A percentile compares a stretch with the other conserved stretches of the same genome.
Evolutionary conservation across 2,888 invertebrate species (phyloP).

Genomic region (Diploptera punctata): DNA sequence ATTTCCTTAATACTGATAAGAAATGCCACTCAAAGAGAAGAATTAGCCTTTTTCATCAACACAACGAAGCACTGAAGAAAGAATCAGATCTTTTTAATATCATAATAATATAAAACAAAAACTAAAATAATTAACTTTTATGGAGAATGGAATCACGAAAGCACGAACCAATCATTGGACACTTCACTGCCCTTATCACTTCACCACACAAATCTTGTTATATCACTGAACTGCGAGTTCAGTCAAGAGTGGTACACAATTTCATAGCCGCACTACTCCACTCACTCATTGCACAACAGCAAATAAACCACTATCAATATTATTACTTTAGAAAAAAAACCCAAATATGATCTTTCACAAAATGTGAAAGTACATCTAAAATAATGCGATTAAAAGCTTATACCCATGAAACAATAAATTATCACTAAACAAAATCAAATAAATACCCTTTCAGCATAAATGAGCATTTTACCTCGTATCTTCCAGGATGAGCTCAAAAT

Average conservation of each 20-base stretch:
- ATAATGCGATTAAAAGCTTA: no score
- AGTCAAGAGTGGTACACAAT: neutral
- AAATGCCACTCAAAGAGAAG: neutral
- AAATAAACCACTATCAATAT: slow-evolving; percentile 13
- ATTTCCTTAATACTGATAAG: neutral
- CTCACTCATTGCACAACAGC: slow-evolving; percentile 18
- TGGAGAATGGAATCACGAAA: slow-evolving; percentile 2
- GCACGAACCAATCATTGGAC: slow-evolving; percentile 16
- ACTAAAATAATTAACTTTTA: neutral
- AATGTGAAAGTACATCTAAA: neutral
- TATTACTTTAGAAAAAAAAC: neutral
- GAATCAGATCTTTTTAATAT: neutral
- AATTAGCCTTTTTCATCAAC: neutral
- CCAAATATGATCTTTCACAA: neutral
- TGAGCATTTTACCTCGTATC: no score
- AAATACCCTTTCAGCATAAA: no score
- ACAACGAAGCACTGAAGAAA: neutral
- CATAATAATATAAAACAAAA: neutral
- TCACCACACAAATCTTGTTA: slow-evolving; percentile 22
- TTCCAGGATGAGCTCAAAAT: no score
- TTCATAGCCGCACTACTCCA: slow-evolving; percentile 1
- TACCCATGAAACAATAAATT: no score
- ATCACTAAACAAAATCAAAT: no score
- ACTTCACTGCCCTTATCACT: slow-evolving; percentile 19
- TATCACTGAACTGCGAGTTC: slow-evolving; percentile 23